These are phyloP conservation scores for Drosophila maculinotata DNA, from an alignment of 2,888 invertebrate genomes.

Conservation along the genomic window DNA sequence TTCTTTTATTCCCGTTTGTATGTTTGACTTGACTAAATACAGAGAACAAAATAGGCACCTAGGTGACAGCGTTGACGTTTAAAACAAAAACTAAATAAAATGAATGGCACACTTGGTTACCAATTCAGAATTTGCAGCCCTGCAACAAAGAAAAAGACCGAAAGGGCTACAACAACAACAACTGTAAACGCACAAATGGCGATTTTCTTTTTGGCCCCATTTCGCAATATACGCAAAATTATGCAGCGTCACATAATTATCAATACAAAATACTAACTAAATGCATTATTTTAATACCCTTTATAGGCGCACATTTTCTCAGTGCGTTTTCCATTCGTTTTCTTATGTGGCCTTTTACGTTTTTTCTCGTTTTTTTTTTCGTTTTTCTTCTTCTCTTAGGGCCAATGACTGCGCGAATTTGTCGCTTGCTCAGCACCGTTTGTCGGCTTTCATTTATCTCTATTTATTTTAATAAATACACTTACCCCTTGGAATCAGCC, in stretches of 20 bases:
- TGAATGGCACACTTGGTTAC: conserved; percentile 22
- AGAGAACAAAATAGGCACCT: no score
- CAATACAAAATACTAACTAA: not conserved
- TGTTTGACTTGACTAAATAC: conserved; percentile 4
- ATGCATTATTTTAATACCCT: not conserved
- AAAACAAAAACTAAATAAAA: conserved; percentile 2
- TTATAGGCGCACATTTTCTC: conserved; percentile 8
- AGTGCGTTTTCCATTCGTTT: conserved; percentile 31
- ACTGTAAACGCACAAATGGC: conserved; percentile 63
- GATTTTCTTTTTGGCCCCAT: conserved; percentile 66
- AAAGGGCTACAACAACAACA: conserved; percentile 45
- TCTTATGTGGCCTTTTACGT: conserved; percentile 67
- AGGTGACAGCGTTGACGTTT: not conserved
- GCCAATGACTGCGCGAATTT: conserved; percentile 82
- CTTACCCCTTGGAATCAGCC: conserved; percentile 85
- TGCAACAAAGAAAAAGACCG: conserved; percentile 47
- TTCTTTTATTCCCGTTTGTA: no score
- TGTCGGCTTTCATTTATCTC: conserved; percentile 70
- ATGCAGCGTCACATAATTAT: not conserved
- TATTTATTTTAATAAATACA: conserved; percentile 40
- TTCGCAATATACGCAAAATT: conserved; percentile 38
- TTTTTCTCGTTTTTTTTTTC: conserved; percentile 43
- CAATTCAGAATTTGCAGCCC: conserved; percentile 3
- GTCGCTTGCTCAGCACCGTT: conserved; percentile 63
- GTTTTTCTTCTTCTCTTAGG: conserved; percentile 41